Evolutionary conservation across 2,797 vertebrate genomes (phyloP).

Genomic region (Lacerta agilis): DNA sequence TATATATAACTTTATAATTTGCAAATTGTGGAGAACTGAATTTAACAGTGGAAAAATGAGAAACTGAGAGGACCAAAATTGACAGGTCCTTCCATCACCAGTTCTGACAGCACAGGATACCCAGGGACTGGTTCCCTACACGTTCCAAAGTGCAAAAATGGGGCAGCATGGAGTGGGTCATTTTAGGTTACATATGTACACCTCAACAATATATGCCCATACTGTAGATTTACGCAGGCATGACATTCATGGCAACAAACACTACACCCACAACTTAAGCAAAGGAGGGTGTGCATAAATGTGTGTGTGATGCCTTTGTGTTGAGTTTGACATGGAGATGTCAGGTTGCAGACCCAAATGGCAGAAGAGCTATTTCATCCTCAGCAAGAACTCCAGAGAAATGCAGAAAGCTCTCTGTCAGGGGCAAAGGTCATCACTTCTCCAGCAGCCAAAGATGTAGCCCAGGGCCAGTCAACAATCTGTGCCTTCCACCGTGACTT

Average conservation of each 20-base stretch:
- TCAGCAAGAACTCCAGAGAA: constrained; percentile 44
- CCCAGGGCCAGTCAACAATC: constrained; percentile 53
- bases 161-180: not conserved
- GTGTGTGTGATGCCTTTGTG: not conserved
- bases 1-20: too few species aligned
- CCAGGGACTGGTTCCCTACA: not conserved
- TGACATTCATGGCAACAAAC: not conserved
- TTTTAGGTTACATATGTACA: not conserved
- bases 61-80: too few species aligned
- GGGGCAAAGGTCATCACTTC: constrained; percentile 44
- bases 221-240: not conserved
- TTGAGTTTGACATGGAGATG: not conserved
- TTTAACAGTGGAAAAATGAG: too few species aligned
- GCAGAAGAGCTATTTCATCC: not conserved
- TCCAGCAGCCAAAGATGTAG: constrained; percentile 58
- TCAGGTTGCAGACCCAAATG: constrained; percentile 30
- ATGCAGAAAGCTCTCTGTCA: not conserved
- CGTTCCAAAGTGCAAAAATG: not conserved
- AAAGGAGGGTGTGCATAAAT: not conserved
- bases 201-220: not conserved
- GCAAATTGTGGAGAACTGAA: too few species aligned
- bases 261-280: not conserved
- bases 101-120: too few species aligned
- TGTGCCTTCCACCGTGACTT: constrained; percentile 42
- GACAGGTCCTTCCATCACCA: too few species aligned